Evolutionary conservation across 2,113 vertebrate genomes (phyloP), one percentile per base, ranked within the genome.

Genomic region (Festucalex cinctus): DNA sequence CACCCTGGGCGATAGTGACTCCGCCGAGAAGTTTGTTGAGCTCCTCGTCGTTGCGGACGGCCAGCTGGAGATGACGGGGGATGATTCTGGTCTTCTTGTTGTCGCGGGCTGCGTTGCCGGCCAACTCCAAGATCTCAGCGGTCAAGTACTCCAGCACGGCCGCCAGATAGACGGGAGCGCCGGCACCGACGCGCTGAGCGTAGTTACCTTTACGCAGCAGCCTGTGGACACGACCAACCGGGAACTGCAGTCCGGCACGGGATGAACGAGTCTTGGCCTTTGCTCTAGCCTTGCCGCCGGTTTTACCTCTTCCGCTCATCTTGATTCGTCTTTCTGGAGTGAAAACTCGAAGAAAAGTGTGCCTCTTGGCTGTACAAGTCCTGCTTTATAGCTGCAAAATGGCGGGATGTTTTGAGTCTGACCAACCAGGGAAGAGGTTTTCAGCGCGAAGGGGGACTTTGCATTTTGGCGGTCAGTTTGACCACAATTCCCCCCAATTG

Each of bases 1-100:
- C 54, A 26, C 54, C 54, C 54, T 57, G 54, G 32, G 54, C 54
- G 26, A 57, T 57, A 1, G 54, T 57, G 6, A 57, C 54, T 28
- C 54, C 54, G 16, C 54, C 54, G 1, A 57, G 6, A 0, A 57
- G 54, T 32, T 57, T 57, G 54, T 57, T 57, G 54, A 57, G 54
- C 26, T 57, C 54, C 14, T 57, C 54, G 54, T 57, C 54, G 54
- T 57, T 57, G 26, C 54, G 54, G 9, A 57, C 54, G 12, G 54
- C 54, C 6, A 57, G 54, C 26, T 57, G 54, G 26, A 57, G 7
- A 14, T 57, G 54, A 8, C 54, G 54, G 1, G 54, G 54, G 12
- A 57, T 57, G 26, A 57, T 57, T 6, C 54, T 57, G 5, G 54
- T 57, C 26, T 57, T 57, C 54, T 57, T 57, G 54, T 57, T 57